Evolutionary conservation across 2,888 invertebrate genomes (phyloP), one percentile per base, ranked within the genome.

Genomic region (Mechanitis messenoides): DNA sequence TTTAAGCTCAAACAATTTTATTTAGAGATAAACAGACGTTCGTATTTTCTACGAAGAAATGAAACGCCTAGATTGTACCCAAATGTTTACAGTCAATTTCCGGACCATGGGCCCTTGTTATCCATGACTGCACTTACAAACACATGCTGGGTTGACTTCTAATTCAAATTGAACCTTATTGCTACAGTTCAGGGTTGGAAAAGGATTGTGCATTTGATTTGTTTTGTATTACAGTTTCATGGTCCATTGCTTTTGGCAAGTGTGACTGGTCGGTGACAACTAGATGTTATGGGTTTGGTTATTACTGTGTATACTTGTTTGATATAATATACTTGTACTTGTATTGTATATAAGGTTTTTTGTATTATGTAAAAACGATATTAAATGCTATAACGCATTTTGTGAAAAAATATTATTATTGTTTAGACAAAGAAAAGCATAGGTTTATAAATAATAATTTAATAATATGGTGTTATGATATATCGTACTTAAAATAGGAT

Each of bases 231-330:
- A 60, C 62, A 61, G 63, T 58, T 57, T 63, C 63, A 61, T 58
- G 53, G 58, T 61, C 61, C 63, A 65, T 65, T 65, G 63, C 60
- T 63, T 63, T 59, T 59, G 63, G 56, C 61, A 63, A 65, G 60
- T 65, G 63, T 59, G 63, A 54, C 56, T 61, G 61, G 47, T 56
- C 38, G 56, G 56, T 61, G 61, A 65, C 63, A 63, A 63, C 63
- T 50, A 31, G 28, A 50, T 50, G 50, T 28, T 31, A 60, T 45
- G 59, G 45, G 57, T 58, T 63, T 38, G 46, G 38, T 60, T 61
- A 59, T 57, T 56, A 59, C 45, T 45, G 50, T 53, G 12, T 56
- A 47, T 55, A 59, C 20, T 60, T 53, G 9, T 59, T 53, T 50
- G 31, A 50, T n/a, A 7, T 50, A 20, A 20, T 6, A n/a, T 47